These are phyloP conservation scores for Blastobasis adustella DNA, from an alignment of 2,888 invertebrate genomes.

Conservation along the genomic window DNA sequence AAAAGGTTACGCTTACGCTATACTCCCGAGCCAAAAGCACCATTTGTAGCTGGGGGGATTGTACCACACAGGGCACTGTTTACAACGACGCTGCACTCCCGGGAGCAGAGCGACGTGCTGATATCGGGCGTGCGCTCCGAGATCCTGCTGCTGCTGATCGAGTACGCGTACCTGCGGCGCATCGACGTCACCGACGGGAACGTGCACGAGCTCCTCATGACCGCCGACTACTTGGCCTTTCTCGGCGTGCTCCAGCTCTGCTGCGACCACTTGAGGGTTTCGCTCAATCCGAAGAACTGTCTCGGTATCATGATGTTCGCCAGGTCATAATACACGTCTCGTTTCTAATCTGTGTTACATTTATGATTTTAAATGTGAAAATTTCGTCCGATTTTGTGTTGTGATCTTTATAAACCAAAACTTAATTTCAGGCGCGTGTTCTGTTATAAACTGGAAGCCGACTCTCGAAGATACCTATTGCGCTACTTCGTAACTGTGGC, in stretches of 20 bases:
- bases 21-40: too few relatives aligned
- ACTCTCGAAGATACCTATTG: conserved; percentile 82
- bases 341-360: too few relatives aligned
- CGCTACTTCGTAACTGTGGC: conserved; percentile 85
- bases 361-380: too few relatives aligned
- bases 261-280: conserved; percentile 81
- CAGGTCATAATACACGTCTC: conserved; percentile 50
- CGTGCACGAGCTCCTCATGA: conserved; percentile 86
- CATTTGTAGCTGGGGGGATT: background rate
- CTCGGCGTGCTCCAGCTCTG: conserved; percentile 87
- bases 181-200: conserved; percentile 84
- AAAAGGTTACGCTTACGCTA: too few relatives aligned
- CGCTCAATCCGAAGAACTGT: conserved; percentile 85
- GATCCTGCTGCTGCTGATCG: conserved; percentile 85
- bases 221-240: conserved; percentile 92
- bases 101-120: conserved; percentile 79
- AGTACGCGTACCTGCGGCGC: conserved; percentile 89
- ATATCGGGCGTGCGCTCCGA: conserved; percentile 86
- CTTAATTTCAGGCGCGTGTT: conserved; percentile 75
- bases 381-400: too few relatives aligned
- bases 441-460: conserved; percentile 80
- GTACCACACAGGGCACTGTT: conserved; percentile 79
- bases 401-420: too few relatives aligned
- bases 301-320: conserved; percentile 91
- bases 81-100: conserved; percentile 84